A percentile compares a stretch with the other conserved stretches of the same genome.
Conservation (phyloP, 1,140 invertebrate genomes). For the Drosophila melanogaster region DNA sequence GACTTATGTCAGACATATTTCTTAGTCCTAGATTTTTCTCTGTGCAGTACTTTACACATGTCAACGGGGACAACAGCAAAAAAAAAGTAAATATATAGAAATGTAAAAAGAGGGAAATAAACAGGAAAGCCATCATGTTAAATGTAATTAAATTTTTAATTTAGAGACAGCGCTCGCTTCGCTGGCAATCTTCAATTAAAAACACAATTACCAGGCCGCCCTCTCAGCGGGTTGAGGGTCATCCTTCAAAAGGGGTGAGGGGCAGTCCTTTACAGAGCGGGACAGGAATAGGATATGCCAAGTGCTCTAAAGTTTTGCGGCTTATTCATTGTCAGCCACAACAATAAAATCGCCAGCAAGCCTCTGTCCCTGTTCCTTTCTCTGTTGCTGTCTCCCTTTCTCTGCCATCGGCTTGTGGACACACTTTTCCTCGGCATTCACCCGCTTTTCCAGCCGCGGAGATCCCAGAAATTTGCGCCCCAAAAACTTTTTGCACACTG, state of each 20-base stretch:
- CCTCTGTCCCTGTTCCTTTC: conserved; percentile 2
- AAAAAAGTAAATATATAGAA: conserved; percentile 20
- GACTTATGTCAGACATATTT: too few relatives aligned
- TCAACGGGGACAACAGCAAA: conserved; percentile 10
- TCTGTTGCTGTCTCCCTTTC: too few relatives aligned
- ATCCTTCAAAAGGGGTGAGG: background rate
- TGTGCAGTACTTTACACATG: conserved; percentile 15
- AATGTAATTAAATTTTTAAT: conserved; percentile 83
- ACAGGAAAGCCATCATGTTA: conserved; percentile 72
- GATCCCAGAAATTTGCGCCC: conserved; percentile 59
- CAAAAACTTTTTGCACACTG: conserved; percentile 78
- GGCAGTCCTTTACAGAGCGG: conserved; percentile 9
- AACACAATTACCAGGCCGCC: conserved; percentile 73
- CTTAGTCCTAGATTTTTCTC: background rate
- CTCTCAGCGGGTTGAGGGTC: conserved; percentile 34
- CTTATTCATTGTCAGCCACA: conserved; percentile 78
- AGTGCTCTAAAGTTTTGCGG: conserved; percentile 77
- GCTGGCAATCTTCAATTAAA: conserved; percentile 79
- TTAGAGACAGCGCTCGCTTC: conserved; percentile 61
- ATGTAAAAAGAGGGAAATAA: conserved; percentile 24
- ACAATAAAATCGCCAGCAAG: conserved; percentile 59
- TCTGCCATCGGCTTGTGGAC: conserved; percentile 12
- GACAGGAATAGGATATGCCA: conserved; percentile 79
- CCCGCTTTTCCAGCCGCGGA: conserved; percentile 1
- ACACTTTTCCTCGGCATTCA: background rate